phyloP scores from a whole-genome alignment of 2,888 invertebrate species.

The Phasia obesa region DNA sequence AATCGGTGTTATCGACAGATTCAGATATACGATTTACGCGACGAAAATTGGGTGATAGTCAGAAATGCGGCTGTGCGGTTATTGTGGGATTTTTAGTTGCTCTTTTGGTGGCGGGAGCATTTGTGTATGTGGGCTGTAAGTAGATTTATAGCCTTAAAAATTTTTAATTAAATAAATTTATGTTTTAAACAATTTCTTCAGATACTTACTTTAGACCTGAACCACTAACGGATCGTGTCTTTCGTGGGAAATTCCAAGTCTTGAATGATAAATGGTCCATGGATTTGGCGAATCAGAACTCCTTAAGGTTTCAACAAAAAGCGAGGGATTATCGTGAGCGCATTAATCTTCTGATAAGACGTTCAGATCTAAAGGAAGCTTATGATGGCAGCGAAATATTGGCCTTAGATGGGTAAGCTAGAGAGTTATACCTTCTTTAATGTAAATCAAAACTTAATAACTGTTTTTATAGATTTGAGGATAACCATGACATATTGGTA shows the following conservation, averaged over 20 bases:
- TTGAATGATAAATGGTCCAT: conserved; percentile 87
- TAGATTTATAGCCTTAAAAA: conserved; percentile 72
- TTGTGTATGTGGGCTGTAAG: conserved; percentile 86
- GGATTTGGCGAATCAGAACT: conserved; percentile 87
- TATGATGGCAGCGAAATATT: conserved; percentile 91
- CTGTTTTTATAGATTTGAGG: conserved; percentile 84
- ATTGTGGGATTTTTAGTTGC: conserved; percentile 92
- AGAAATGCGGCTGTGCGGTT: conserved; percentile 93
- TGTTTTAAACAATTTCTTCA: conserved; percentile 66
- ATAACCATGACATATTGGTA: conserved; percentile 88
- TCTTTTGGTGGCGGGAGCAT: conserved; percentile 87
- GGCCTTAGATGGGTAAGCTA: conserved; percentile 91
- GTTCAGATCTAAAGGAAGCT: conserved; percentile 89
- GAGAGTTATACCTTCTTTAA: not conserved
- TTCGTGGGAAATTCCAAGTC: conserved; percentile 91
- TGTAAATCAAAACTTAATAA: not conserved
- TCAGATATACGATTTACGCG: conserved; percentile 95
- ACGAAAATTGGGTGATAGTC: conserved; percentile 91
- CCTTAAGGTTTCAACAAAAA: conserved; percentile 88
- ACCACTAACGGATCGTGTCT: conserved; percentile 90
- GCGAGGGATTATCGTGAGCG: conserved; percentile 89
- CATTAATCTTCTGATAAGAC: conserved; percentile 88
- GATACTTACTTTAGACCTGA: conserved; percentile 83
- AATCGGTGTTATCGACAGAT: conserved; percentile 92
- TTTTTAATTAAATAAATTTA: not conserved